Evolutionary conservation across 2,888 invertebrate species (phyloP), one percentile per base, ranked within the genome.

Genomic region (Pterobdella sp.): DNA sequence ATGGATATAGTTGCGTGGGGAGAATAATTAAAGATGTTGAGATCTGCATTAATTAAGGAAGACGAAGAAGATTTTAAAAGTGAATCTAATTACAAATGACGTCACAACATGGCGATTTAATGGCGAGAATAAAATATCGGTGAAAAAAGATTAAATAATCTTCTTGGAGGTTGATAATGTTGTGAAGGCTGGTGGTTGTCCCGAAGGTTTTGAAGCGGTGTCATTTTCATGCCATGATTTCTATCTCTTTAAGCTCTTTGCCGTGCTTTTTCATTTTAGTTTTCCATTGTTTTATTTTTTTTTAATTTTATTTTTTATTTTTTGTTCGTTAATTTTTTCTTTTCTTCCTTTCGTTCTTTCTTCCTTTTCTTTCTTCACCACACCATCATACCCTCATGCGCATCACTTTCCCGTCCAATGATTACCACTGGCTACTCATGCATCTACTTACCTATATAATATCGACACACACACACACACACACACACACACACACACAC

Each of bases 401-500:
- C 52, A 2, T 18, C 31, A 26, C 52, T 36, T 10, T 18, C 18
- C 69, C 31, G 2, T 1, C 49, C 14, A 42, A 7, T 18, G 22
- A 29, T 69, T 29, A 29, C 14, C 34, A 29, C 52, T 52, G n/a
- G 2, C 22, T 36, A 49, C 69, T 52, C 14, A 2, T 4, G 4
- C 69, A 7, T 18, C 34, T 36, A 49, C 69, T 49, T 18, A 35
- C 2, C 14, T 34, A 34, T 1, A 14, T 34, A 10, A 18, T 37
- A 10, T 22, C 68, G n/a, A 29, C 32, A 3, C 32, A 31, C 63
- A 63, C 31, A 31, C 63, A 63, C 31, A 63, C 63, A 63, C 31
- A 31, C 63, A 63, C 31, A 63, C 63, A 63, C 31, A 63, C 63
- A 63, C 31, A 63, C 63, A 63, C 63, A 63, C 63, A 63, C 63